These are phyloP conservation scores for Cricetomys ansorgei DNA, from an alignment of 2,113 vertebrate genomes.

Conservation along the genomic window DNA sequence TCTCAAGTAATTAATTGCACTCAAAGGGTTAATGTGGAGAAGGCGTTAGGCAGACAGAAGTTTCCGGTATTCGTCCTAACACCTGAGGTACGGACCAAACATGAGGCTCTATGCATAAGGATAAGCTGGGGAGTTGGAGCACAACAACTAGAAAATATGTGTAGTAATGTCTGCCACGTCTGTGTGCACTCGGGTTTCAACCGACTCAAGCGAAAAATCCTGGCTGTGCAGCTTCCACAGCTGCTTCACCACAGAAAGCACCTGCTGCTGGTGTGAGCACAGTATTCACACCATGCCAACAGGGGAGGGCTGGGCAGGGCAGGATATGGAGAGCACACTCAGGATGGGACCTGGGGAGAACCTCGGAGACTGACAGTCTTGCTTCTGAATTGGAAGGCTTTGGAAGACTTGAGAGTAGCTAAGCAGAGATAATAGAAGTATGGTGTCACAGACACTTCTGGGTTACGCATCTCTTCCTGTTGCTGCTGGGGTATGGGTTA, in stretches of 20 bases:
- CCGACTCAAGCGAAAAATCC: constrained; percentile 53
- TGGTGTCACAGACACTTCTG: background rate
- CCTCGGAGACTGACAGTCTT: background rate
- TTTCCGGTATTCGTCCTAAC: constrained; percentile 33
- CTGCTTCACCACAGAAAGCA: constrained; percentile 64
- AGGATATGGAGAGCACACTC: background rate
- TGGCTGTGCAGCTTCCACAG: constrained; percentile 61
- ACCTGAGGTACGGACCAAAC: constrained; percentile 55
- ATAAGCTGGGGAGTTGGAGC: constrained; percentile 14
- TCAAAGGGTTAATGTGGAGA: background rate
- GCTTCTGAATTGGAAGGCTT: background rate
- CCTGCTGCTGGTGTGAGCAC: constrained; percentile 44
- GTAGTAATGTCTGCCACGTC: constrained; percentile 68
- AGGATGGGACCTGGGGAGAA: background rate
- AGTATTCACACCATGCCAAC: background rate
- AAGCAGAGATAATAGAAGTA: background rate
- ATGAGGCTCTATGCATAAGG: constrained; percentile 22
- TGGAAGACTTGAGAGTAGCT: background rate
- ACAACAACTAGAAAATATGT: constrained; percentile 12
- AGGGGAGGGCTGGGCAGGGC: background rate
- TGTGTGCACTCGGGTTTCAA: constrained; percentile 57
- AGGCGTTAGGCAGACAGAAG: constrained; percentile 1
- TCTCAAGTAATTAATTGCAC: background rate
- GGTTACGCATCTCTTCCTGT: background rate
- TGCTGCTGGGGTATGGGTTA: background rate